Evolutionary conservation across 2,797 vertebrate genomes (phyloP).

Genomic region (Sebastes nivosus): DNA sequence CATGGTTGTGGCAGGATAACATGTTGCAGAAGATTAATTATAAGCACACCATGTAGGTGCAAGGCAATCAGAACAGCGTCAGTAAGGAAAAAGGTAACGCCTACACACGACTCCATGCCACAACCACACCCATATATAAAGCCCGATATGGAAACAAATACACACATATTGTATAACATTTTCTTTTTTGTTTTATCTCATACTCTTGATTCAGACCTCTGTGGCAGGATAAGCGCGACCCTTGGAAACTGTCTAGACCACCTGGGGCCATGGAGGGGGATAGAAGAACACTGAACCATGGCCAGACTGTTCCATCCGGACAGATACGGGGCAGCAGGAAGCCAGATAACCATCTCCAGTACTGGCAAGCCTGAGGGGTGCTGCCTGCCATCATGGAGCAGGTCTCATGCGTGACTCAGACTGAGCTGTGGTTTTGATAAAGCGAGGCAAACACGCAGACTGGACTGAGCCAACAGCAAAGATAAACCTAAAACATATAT

Average conservation of each 20-base stretch:
- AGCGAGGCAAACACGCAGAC: background rate
- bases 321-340: conserved; percentile 66
- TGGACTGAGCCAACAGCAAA: conserved; percentile 4
- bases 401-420: conserved; percentile 24
- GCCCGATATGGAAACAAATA: too few species aligned
- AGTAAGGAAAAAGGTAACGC: too few species aligned
- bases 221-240: background rate
- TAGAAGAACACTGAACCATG: conserved; percentile 31
- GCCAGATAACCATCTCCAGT: conserved; percentile 68
- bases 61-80: too few species aligned
- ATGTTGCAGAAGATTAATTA: too few species aligned
- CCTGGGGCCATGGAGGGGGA: conserved; percentile 17
- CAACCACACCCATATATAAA: too few species aligned
- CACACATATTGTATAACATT: too few species aligned
- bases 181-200: too few species aligned
- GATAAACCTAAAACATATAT: background rate
- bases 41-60: too few species aligned
- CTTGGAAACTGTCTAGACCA: conserved; percentile 21
- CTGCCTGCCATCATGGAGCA: conserved; percentile 37
- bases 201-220: too few species aligned
- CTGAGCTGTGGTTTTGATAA: conserved; percentile 25
- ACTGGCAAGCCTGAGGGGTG: conserved; percentile 29
- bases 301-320: conserved; percentile 50
- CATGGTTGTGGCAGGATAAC: background rate
- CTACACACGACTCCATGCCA: too few species aligned